Percentiles rank a stretch among this genome's conserved stretches.
phyloP scores from a whole-genome alignment of 2,113 vertebrate genomes.

The Caracal caracal region DNA sequence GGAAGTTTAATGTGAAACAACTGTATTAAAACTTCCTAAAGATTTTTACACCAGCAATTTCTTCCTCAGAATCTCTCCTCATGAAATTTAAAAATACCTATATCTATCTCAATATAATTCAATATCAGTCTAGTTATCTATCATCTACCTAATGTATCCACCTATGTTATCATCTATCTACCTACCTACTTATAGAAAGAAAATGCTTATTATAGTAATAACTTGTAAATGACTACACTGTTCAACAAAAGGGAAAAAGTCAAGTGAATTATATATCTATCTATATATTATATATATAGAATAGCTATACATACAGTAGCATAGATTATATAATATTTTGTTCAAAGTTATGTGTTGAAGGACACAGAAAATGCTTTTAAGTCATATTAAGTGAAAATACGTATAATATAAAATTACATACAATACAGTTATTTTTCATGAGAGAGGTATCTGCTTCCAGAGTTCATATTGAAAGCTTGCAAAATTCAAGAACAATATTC shows the following conservation, averaged over 20 bases:
- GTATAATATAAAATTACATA: not conserved
- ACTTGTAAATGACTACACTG: not conserved
- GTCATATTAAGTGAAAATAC: not conserved
- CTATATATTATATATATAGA: not conserved
- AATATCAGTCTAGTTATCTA: not conserved
- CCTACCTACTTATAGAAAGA: not conserved
- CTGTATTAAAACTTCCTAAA: not conserved
- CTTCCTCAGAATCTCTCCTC: conserved; percentile 11
- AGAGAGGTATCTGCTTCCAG: not conserved
- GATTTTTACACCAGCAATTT: not conserved
- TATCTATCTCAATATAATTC: not conserved
- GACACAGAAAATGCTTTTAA: not conserved
- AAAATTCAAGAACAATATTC: not conserved
- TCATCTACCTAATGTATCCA: not conserved
- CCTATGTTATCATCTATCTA: not conserved
- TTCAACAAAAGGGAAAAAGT: not conserved
- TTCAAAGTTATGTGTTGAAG: conserved; percentile 28
- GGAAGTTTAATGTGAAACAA: not conserved
- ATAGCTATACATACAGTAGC: no score
- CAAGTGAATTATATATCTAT: not conserved
- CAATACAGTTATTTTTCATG: not conserved
- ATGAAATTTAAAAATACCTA: not conserved
- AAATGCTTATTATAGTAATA: not conserved
- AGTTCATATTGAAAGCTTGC: not conserved
- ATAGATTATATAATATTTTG: not conserved